Evolutionary conservation across 2,888 invertebrate species (phyloP), one percentile per base, ranked within the genome.

Genomic region (Galerucella calmariensis): DNA sequence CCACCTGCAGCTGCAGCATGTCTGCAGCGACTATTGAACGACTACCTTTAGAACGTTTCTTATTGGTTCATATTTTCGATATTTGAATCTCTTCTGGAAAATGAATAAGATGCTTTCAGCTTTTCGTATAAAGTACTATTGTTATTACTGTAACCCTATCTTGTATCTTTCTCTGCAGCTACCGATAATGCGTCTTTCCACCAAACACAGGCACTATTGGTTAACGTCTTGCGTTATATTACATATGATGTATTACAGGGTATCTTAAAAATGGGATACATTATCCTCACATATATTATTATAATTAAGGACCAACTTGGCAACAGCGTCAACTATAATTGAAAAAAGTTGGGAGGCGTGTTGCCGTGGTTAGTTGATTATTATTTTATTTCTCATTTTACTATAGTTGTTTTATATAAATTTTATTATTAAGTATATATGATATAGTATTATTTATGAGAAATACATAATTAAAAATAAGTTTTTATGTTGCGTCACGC

Each of bases 201-300:
- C 86, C 87, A 87, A 87, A 87, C 87, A 87, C 87, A 86, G 86
- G 86, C 87, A 87, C 87, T 87, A 86, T 87, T 86, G 86, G 86
- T 87, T 87, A 87, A 81, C 85, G 85, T 86, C 85, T 87, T 87
- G 85, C 85, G 86, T 87, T 87, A 81, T 82, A 85, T 86, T 85
- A 85, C 86, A 87, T 87, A 87, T 87, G 86, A 87, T 87, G 85
- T 87, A 88, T 87, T 87, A 88, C 88, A 88, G 88, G 88, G 88
- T 88, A 88, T 88, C 88, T 88, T 86, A 79, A 85, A 86, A 84
- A 83, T 87, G 86, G 87, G 87, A 87, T 88, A 87, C 87, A 87
- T 87, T 88, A 87, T 88, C 88, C 88, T 87, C 85, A 86, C 86
- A 84, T 84, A 85, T 84, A 85, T 84, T 84, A 84, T 85, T 84